Percentiles rank a stretch among this genome's conserved stretches.
phyloP scores from a whole-genome alignment of 2,888 invertebrate species.

The Nemotelus nigrinus region DNA sequence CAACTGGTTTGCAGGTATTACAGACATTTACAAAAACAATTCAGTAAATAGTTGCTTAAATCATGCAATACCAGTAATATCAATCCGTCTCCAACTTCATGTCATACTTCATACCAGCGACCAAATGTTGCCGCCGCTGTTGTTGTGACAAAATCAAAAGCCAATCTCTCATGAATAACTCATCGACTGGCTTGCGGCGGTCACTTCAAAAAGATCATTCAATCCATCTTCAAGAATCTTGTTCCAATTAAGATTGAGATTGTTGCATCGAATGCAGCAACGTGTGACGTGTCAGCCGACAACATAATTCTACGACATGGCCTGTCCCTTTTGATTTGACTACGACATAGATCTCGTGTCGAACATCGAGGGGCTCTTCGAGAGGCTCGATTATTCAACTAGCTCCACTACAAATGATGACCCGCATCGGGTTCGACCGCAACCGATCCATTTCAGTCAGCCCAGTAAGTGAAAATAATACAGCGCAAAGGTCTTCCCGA shows the following conservation, averaged over 20 bases:
- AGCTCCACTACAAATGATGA: background rate
- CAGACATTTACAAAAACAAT: too few relatives aligned
- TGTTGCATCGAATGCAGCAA: background rate
- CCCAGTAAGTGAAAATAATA: too few relatives aligned
- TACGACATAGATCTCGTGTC: background rate
- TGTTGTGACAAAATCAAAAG: slow-evolving; percentile 21
- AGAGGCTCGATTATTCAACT: background rate
- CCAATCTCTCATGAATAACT: background rate
- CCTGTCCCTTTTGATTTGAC: background rate
- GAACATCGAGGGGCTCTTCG: background rate
- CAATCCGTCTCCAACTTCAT: too few relatives aligned
- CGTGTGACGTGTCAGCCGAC: background rate
- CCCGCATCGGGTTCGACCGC: background rate
- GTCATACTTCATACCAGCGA: too few relatives aligned
- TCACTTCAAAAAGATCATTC: slow-evolving; percentile 2
- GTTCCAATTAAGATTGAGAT: slow-evolving; percentile 20
- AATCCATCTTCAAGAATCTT: slow-evolving; percentile 5
- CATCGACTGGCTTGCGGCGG: background rate
- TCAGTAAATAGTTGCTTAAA: too few relatives aligned
- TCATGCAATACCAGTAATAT: too few relatives aligned
- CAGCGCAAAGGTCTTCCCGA: background rate
- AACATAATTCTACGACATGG: slow-evolving; percentile 3
- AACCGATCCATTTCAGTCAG: too few relatives aligned
- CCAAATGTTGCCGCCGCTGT: background rate
- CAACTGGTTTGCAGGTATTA: too few relatives aligned